Evolutionary conservation across 2,797 vertebrate species (phyloP), one percentile per base, ranked within the genome.

Genomic region (Malacoctenus gilli): DNA sequence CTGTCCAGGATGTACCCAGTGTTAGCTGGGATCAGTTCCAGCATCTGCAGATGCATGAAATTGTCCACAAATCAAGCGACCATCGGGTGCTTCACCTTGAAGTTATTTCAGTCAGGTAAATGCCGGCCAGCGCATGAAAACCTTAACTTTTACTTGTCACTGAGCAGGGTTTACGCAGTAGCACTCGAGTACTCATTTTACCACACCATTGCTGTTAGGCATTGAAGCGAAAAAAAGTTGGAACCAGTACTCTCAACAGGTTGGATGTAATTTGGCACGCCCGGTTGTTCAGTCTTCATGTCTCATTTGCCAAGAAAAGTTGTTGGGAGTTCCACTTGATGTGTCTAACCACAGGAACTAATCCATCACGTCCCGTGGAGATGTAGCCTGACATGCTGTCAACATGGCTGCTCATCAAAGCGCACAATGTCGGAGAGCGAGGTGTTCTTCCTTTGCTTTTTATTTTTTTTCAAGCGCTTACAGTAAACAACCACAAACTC

Each of bases 301-400:
- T 62, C 58, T 68, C 66, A 48, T 75, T 71, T 75, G 58, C 42
- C 59, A 71, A 42, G 53, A 46, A 59, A 58, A 63, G 54, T 56
- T 70, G 65, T 60, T 37, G 30, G 53, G 69, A 46, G 59, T 58
- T 73, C 40, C 40, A 46, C 68, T 46, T 47, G 70, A 66, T 21
- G 67, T 61, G 65, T 66, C 49, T 36, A 51, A 73, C 70, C 68
- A 65, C 80, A 83, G 82, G 79, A 80, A 75, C 66, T 59, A 74
- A 80, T 83, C 83, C 64, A 68, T 87, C 86, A 73, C 55, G 32
- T 59, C 61, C 61, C 43, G 65, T 22, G 40, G 61, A 72, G 76
- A 79, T 82, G 56, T 59, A 56, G 58, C 35, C 67, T 79, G 86
- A 87, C 81, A 64, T 55, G 66, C 63, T 80, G 80, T 81, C 84